Percentiles rank a stretch among this genome's conserved stretches.
Evolutionary conservation across 2,113 vertebrate genomes (phyloP).

Genomic region (Sinocyclocheilus anshuiensis): DNA sequence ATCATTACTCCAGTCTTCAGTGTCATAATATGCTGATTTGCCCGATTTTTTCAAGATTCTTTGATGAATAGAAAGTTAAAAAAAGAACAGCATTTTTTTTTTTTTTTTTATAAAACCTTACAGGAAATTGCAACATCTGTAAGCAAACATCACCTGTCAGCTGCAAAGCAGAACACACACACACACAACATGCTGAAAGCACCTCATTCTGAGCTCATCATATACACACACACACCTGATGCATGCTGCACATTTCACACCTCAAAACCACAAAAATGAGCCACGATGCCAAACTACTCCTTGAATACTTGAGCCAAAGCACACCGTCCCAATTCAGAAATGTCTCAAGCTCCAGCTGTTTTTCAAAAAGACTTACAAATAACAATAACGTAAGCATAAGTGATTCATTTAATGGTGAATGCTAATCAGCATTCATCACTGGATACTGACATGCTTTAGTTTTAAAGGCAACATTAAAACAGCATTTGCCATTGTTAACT

Average conservation of each 20-base stretch:
- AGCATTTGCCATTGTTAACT: not conserved
- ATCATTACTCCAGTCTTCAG: too few species aligned
- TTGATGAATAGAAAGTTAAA: too few species aligned
- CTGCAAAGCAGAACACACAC: too few species aligned
- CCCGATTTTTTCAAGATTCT: too few species aligned
- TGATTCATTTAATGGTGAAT: not conserved
- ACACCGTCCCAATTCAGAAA: not conserved
- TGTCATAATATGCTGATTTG: not conserved
- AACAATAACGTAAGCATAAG: not conserved
- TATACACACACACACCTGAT: not conserved
- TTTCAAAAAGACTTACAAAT: not conserved
- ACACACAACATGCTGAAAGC: not conserved
- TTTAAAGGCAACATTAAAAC: constrained; percentile 1
- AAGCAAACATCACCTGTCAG: too few species aligned
- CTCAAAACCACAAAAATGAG: not conserved
- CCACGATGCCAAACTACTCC: not conserved
- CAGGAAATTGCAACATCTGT: too few species aligned
- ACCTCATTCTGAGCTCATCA: too few species aligned
- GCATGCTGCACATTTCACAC: constrained; percentile 2
- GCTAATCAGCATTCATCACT: not conserved
- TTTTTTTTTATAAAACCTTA: too few species aligned
- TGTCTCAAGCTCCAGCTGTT: not conserved
- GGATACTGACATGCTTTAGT: not conserved
- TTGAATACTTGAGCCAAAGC: not conserved
- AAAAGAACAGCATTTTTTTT: too few species aligned